Evolutionary conservation across 1,140 invertebrate species (phyloP).

Genomic region (Drosophila equinoxialis): DNA sequence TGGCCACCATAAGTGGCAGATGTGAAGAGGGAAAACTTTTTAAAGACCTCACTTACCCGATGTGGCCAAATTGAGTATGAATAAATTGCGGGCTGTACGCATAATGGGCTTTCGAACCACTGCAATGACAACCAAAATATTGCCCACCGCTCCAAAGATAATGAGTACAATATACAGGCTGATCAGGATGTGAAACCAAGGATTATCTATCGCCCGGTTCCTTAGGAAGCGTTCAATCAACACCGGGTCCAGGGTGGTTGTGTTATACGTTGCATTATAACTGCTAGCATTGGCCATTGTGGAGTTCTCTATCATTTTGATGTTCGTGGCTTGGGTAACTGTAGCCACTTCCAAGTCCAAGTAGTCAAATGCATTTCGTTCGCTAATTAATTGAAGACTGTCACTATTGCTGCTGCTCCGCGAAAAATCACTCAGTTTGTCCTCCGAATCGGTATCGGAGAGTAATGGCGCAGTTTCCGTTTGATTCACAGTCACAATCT

Average conservation of each 20-base stretch:
- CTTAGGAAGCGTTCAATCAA: conserved; percentile 85
- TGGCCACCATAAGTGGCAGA: conserved; percentile 18
- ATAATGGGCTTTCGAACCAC: conserved; percentile 91
- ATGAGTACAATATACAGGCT: conserved; percentile 89
- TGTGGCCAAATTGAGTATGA: conserved; percentile 94
- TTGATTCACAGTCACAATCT: conserved; percentile 71
- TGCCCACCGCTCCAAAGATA: conserved; percentile 90
- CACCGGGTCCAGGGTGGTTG: conserved; percentile 52
- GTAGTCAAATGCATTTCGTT: conserved; percentile 51
- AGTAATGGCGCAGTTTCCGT: conserved; percentile 38
- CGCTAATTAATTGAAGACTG: conserved; percentile 37
- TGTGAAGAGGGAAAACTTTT: conserved; percentile 6
- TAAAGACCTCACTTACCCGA: conserved; percentile 83
- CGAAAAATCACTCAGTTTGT: conserved; percentile 27
- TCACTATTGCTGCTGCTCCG: conserved; percentile 22
- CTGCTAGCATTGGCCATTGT: conserved; percentile 40
- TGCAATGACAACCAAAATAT: conserved; percentile 91
- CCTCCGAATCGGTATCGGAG: conserved; percentile 8
- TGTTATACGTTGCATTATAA: not conserved
- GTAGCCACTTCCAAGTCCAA: conserved; percentile 33
- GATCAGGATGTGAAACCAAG: conserved; percentile 87
- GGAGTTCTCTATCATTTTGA: conserved; percentile 23
- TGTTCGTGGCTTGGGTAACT: conserved; percentile 13
- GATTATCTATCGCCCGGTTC: conserved; percentile 88
- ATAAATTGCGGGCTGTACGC: conserved; percentile 93